Evolutionary conservation across 2,113 vertebrate species (phyloP).

Genomic region (Gobio gobio): DNA sequence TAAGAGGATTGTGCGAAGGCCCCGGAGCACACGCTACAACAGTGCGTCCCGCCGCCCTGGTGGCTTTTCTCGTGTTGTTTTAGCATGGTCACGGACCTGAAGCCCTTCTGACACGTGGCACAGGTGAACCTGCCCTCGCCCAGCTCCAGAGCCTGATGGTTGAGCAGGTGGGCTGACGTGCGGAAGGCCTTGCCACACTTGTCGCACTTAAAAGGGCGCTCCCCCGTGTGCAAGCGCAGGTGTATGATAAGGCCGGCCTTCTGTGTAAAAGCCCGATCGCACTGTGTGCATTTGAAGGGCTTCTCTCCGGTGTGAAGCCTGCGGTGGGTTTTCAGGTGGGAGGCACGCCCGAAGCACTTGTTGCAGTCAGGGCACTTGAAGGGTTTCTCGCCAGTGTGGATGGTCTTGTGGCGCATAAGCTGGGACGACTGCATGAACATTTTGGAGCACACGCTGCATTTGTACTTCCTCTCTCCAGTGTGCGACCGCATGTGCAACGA

Average conservation of each 20-base stretch:
- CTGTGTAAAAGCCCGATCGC: conserved; percentile 62
- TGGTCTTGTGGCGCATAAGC: conserved; percentile 74
- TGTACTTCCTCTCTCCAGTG: conserved; percentile 71
- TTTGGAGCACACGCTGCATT: conserved; percentile 73
- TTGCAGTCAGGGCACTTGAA: conserved; percentile 79
- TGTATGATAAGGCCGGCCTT: conserved; percentile 65
- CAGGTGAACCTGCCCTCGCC: conserved; percentile 50
- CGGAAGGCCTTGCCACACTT: conserved; percentile 68
- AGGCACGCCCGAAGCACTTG: conserved; percentile 75
- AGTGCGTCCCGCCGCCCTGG: conserved; percentile 53
- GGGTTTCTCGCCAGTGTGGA: conserved; percentile 76
- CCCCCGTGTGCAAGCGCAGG: conserved; percentile 62
- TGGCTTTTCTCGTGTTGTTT: conserved; percentile 63
- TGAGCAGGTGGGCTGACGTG: conserved; percentile 65
- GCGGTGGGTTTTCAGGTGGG: conserved; percentile 78
- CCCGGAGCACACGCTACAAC: conserved; percentile 73
- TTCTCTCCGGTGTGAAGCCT: conserved; percentile 77
- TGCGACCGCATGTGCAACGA: conserved; percentile 73
- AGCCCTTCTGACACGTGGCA: conserved; percentile 40
- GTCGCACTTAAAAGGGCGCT: conserved; percentile 70
- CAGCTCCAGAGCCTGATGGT: conserved; percentile 67
- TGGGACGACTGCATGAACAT: conserved; percentile 76
- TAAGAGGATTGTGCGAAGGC: conserved; percentile 69
- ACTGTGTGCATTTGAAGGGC: conserved; percentile 75
- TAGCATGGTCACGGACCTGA: background rate